These are phyloP conservation scores for Babylonia areolata DNA, from an alignment of 1,140 invertebrate species.

Conservation along the genomic window DNA sequence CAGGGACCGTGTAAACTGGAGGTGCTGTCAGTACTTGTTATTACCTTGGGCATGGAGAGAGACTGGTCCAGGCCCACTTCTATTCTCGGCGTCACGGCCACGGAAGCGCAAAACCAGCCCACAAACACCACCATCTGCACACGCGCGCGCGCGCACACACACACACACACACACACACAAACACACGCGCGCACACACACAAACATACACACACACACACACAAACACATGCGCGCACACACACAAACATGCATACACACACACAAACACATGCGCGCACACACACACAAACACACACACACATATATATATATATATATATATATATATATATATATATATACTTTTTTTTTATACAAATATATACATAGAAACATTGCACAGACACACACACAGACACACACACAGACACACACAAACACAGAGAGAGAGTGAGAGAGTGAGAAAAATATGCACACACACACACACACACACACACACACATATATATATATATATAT, in stretches of 20 bases:
- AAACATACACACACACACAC: neutral
- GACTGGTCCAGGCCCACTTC: slow-evolving; percentile 91
- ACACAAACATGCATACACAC: too few species aligned
- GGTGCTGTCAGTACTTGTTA: slow-evolving; percentile 30
- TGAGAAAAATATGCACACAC: neutral
- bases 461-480: neutral
- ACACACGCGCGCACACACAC: neutral
- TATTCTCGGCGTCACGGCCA: slow-evolving; percentile 90
- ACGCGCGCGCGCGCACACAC: neutral
- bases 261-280: too few species aligned
- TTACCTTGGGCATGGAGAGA: slow-evolving; percentile 88
- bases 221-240: too few species aligned
- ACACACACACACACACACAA: neutral
- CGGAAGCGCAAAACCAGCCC: slow-evolving; percentile 91
- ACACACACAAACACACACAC: too few species aligned
- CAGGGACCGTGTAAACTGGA: too few species aligned
- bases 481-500: too few species aligned
- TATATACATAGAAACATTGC: too few species aligned
- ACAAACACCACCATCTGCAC: slow-evolving; percentile 83
- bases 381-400: neutral
- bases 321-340: too few species aligned
- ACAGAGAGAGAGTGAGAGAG: neutral
- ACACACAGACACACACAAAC: neutral
- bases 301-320: too few species aligned
- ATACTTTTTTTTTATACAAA: too few species aligned